Evolutionary conservation across 2,113 vertebrate genomes (phyloP).

Genomic region (Erythrocercus mccallii): DNA sequence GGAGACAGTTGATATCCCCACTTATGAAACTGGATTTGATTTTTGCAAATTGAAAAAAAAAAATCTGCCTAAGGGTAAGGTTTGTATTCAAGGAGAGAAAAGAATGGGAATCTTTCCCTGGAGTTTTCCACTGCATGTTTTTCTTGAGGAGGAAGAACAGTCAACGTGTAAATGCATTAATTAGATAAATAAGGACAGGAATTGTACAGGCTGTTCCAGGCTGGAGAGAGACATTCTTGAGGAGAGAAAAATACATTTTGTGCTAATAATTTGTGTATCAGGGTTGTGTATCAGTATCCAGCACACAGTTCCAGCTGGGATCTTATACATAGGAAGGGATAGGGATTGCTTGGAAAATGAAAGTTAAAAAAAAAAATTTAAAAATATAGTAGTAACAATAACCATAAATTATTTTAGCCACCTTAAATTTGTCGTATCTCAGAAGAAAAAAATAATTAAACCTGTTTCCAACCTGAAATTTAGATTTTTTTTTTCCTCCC

Average conservation of each 20-base stretch:
- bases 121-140: background rate
- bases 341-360: background rate
- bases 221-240: background rate
- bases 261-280: background rate
- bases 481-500: background rate
- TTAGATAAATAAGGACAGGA: background rate
- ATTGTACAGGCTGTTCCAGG: conserved; percentile 28
- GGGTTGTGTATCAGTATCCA: background rate
- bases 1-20: background rate
- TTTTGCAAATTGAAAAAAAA: background rate
- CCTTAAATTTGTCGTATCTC: background rate
- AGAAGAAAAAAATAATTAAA: background rate
- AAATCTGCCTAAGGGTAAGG: background rate
- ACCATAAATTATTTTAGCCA: background rate
- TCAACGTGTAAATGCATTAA: background rate
- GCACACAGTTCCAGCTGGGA: background rate
- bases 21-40: accelerated
- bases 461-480: background rate
- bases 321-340: background rate
- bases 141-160: background rate
- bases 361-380: background rate
- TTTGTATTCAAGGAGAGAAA: background rate
- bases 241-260: background rate
- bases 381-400: background rate
- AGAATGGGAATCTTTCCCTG: background rate